Base-by-base conservation (phyloP, 2,888 invertebrate genomes). In the Heliconius aoede region DNA sequence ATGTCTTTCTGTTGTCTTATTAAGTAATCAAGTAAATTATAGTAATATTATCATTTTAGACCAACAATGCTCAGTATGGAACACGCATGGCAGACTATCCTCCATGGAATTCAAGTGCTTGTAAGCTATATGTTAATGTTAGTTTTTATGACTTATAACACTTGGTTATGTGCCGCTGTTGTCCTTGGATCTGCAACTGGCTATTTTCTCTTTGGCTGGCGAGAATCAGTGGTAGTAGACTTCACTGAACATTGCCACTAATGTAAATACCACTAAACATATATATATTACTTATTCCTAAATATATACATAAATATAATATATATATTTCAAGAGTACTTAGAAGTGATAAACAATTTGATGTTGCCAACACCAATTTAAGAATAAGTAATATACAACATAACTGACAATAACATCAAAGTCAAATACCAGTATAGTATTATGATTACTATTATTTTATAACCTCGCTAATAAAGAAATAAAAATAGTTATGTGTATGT, bases 101-200 rank as follows among this genome's bases (percentile, higher is more conserved):
- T 99, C 26, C 99, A 99, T 88, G 96, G 98, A 80, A 86, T 99
- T 28, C 99, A 99, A 93, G 97, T 99, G 86, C 95, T 98, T 77
- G 95, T 99, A 80, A 98, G 98, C 83, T 99, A 99, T 92, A 97
- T 98, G 91, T 95, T 99, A 72, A 99, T 99, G 99, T 94, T 99
- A 89, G 97, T 99, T 83, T 99, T 99, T 89, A 99, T 99, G 99
- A 99, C 99, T 1, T 99, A 98, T 95, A 99, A 99, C 88, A 96
- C 97, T 26, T 99, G 98, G 98, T 95, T 99, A 78, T 98, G 98
- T 89, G 89, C 98, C 69, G 98, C 98, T 0, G 97, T 99, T 1
- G 97, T 98, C 1, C 87, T 97, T 15, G 99, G 99, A 62, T 98
- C 98, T 3, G 98, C 97, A 1, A 95, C 97, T 18, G 99, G 99